phyloP scores from a whole-genome alignment of 2,113 vertebrate genomes.

The Campylomormyrus tamandua region DNA sequence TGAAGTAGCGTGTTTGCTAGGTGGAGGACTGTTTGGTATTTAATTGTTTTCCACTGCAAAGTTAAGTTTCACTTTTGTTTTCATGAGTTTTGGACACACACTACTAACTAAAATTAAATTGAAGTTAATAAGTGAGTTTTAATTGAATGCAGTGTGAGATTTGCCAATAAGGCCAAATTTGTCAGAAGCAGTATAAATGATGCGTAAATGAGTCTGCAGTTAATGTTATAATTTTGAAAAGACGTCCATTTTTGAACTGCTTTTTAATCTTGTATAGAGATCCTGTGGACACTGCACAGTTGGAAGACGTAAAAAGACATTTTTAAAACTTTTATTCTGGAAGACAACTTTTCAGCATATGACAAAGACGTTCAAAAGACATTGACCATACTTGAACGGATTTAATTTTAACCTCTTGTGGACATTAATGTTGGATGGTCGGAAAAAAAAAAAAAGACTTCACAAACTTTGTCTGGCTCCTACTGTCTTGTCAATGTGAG shows the following conservation, averaged over 20 bases:
- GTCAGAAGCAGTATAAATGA: background rate
- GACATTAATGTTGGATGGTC: background rate
- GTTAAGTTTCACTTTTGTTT: background rate
- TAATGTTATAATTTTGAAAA: background rate
- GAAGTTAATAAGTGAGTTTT: background rate
- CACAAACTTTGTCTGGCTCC: background rate
- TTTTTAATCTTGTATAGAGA: background rate
- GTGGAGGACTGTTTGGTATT: background rate
- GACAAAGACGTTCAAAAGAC: background rate
- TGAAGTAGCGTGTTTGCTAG: background rate
- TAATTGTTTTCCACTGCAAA: background rate
- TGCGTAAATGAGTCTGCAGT: background rate
- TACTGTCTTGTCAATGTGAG: background rate
- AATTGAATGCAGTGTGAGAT: background rate
- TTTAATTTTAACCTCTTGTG: background rate
- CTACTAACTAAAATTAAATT: background rate
- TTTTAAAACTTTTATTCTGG: background rate
- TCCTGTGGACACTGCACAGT: background rate
- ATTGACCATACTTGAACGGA: background rate
- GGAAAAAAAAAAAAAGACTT: background rate
- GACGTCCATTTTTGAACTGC: background rate
- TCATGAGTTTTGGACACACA: background rate
- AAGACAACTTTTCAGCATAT: background rate
- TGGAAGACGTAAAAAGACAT: background rate
- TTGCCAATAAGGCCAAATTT: background rate